A percentile compares a stretch with the other conserved stretches of the same genome.
phyloP scores from a whole-genome alignment of 2,888 invertebrate species.

The Amphipyra tragopoginis region DNA sequence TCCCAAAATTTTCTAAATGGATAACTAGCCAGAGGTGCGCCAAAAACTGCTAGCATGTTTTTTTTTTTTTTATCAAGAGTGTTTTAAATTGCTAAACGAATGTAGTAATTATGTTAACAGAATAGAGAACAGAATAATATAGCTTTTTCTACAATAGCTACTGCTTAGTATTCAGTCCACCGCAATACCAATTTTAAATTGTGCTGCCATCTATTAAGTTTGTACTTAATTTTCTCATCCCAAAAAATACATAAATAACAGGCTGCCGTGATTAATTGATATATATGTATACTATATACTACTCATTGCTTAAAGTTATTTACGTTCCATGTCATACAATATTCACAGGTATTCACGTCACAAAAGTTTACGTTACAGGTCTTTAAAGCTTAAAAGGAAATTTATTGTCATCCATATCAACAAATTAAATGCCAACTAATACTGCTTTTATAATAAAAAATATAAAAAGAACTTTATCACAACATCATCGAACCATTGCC shows the following conservation, averaged over 20 bases:
- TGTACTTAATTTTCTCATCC: not conserved
- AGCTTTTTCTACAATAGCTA: not conserved
- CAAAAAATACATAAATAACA: constrained; percentile 3
- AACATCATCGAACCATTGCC: constrained; percentile 60
- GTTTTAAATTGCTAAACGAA: no score
- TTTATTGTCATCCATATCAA: constrained; percentile 55
- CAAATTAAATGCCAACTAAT: constrained; percentile 85
- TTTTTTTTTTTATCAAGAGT: no score
- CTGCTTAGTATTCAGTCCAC: not conserved
- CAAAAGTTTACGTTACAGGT: constrained; percentile 43
- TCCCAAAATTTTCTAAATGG: no score
- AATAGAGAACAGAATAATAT: no score
- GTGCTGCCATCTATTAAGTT: constrained; percentile 25
- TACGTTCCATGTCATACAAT: constrained; percentile 43
- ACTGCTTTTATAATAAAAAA: constrained; percentile 71
- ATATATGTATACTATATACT: constrained; percentile 41
- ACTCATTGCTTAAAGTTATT: constrained; percentile 36
- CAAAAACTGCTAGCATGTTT: no score
- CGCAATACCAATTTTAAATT: not conserved
- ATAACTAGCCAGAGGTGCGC: no score
- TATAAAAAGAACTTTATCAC: constrained; percentile 61
- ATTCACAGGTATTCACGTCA: constrained; percentile 42
- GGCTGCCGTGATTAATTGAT: constrained; percentile 34
- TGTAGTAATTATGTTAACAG: not conserved
- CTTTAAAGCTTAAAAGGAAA: constrained; percentile 60